Base-by-base conservation (phyloP, 2,888 invertebrate genomes). In the Harpalus rubripes region DNA sequence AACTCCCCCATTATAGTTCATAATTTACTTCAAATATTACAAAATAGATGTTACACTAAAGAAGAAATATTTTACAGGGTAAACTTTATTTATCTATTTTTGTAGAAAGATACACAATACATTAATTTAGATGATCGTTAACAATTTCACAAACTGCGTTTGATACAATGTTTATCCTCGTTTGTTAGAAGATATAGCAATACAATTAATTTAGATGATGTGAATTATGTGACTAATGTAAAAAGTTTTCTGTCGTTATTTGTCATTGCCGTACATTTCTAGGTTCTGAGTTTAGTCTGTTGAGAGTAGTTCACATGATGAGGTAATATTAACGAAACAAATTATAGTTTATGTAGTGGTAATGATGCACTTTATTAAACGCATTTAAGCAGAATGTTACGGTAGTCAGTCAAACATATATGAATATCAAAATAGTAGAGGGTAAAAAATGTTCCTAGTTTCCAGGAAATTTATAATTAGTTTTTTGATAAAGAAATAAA, bases 121-220 rank as follows among this genome's bases (percentile, higher is more conserved):
- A 32, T 32, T 32, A 32, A 32, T 32, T 32, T 32, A 32, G 32
- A 5, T 32, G 32, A 32, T 32, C n/a, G n/a, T n/a, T n/a, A n/a
- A n/a, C n/a, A n/a, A n/a, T n/a, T 52, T 10, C 8, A 52, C 1
- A 52, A 52, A 52, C 8, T 52, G 44, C 4, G 10, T 44, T 44
- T 44, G 44, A 88, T 26, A 41, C 22, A 22, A 10, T 52, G 44
- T 52, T 52, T 52, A 52, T 63, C 16, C 16, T 8, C 59, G 59
- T n/a, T 15, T 16, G 16, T 59, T 15, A 15, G 15, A 59, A 59
- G n/a, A 5, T n/a, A 59, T 0, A 59, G 59, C 12, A 52, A 52
- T 12, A 12, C 12, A 52, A 12, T 52, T 52, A 52, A 52, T 52
- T 52, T 12, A 52, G 12, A 1, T 52, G 44, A 52, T 52, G 12